Evolutionary conservation across 35 echinoderm and acorn worm genomes (phyloP).

Genomic region (Ophiothrix spiculata): DNA sequence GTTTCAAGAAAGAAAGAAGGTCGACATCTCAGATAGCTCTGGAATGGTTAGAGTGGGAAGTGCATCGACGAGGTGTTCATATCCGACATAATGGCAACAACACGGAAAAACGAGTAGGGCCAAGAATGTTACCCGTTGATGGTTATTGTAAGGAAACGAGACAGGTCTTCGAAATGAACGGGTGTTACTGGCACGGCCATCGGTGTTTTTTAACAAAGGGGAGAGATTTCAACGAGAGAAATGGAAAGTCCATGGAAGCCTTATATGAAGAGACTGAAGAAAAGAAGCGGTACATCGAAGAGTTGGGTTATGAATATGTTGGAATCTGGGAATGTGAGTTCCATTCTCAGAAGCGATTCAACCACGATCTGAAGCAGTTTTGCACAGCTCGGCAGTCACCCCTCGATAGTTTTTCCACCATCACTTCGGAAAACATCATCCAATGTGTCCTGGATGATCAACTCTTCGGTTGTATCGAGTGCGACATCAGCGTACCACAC

Average conservation of each 20-base stretch:
- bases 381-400: not conserved
- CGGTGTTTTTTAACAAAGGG: constrained; percentile 18
- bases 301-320: not conserved
- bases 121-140: constrained; percentile 8
- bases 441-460: not conserved
- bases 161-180: constrained; percentile 25
- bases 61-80: not conserved
- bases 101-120: constrained; percentile 24
- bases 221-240: constrained; percentile 2
- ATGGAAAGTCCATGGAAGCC: not conserved
- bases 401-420: not conserved
- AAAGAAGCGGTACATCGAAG: no score
- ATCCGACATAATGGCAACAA: constrained; percentile 19
- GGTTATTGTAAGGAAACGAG: constrained; percentile 19
- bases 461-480: constrained; percentile 38
- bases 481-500: constrained; percentile 34
- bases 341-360: not conserved
- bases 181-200: constrained; percentile 41
- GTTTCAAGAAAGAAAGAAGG: not conserved
- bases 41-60: constrained; percentile 31
- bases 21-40: not conserved
- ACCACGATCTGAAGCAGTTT: not conserved
- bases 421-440: not conserved
- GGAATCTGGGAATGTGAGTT: constrained; percentile 30
- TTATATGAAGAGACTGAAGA: constrained; percentile 5